A percentile compares a stretch with the other conserved stretches of the same genome.
phyloP scores from a whole-genome alignment of 2,113 vertebrate species.

The Neolamprologus kungweensis region DNA sequence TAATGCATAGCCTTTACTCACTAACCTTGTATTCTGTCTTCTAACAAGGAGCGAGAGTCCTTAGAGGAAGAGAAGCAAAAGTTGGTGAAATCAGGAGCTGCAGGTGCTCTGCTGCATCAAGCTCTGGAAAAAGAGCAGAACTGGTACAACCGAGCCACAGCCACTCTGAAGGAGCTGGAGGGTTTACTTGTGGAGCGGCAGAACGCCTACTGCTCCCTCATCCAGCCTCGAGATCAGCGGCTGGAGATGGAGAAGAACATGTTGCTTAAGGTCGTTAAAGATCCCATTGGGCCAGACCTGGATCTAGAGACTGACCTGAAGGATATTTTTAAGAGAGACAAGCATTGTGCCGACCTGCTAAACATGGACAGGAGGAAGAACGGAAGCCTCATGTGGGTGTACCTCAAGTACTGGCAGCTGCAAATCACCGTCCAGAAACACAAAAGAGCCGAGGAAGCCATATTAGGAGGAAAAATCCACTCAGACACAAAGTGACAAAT shows the following conservation, averaged over 20 bases:
- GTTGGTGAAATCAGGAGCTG: conserved; percentile 66
- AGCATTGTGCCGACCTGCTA: conserved; percentile 78
- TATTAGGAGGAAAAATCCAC: conserved; percentile 56
- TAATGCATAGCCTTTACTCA: neutral
- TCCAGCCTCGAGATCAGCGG: conserved; percentile 74
- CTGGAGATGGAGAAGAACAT: conserved; percentile 85
- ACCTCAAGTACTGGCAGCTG: conserved; percentile 89
- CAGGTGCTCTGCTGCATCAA: conserved; percentile 65
- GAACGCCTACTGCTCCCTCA: conserved; percentile 82
- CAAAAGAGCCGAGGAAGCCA: conserved; percentile 73
- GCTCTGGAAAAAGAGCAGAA: conserved; percentile 74
- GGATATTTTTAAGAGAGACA: conserved; percentile 91
- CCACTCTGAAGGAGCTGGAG: conserved; percentile 78
- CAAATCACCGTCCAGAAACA: conserved; percentile 80
- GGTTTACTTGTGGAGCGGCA: conserved; percentile 81
- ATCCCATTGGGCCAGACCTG: conserved; percentile 73
- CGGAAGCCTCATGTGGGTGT: conserved; percentile 94
- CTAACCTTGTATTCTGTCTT: neutral
- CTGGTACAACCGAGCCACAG: conserved; percentile 74
- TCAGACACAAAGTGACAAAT: conserved; percentile 27
- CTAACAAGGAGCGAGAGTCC: conserved; percentile 58
- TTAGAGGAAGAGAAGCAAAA: conserved; percentile 75
- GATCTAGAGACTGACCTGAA: conserved; percentile 78
- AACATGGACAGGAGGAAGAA: conserved; percentile 83
- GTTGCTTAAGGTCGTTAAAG: conserved; percentile 74